A percentile compares a stretch with the other conserved stretches of the same genome.
Evolutionary conservation across 1,140 invertebrate genomes (phyloP).

Genomic region (Calephelis virginiensis): DNA sequence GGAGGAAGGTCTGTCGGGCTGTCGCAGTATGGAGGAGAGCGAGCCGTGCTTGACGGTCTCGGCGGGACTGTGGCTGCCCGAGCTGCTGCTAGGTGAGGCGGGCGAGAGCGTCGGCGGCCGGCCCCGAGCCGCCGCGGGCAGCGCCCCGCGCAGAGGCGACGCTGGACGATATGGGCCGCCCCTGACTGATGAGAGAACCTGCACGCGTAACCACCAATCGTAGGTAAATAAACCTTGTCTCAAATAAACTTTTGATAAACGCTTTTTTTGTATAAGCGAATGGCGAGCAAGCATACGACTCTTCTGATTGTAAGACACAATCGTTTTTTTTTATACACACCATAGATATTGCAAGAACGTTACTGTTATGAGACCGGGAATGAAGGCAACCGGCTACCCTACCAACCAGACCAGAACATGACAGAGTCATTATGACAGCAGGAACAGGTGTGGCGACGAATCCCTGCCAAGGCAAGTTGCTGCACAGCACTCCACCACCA

Average conservation of each 20-base stretch:
- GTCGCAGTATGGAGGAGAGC: constrained; percentile 71
- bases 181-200: constrained; percentile 83
- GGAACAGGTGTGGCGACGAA: no score
- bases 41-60: constrained; percentile 83
- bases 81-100: constrained; percentile 85
- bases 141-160: constrained; percentile 78
- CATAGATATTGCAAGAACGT: no score
- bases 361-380: no score
- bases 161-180: constrained; percentile 82
- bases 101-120: constrained; percentile 84
- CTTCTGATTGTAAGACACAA: no score
- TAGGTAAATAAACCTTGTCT: neutral
- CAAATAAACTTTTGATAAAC: neutral
- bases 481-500: no score
- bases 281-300: no score
- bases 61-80: constrained; percentile 81
- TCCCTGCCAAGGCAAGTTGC: no score
- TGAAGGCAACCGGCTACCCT: no score
- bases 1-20: constrained; percentile 57
- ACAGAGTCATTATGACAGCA: no score
- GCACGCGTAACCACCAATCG: constrained; percentile 24
- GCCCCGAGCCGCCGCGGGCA: constrained; percentile 77
- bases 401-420: no score
- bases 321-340: no score
- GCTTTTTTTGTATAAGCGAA: no score